Base-by-base conservation (phyloP, 2,113 vertebrate species). In the Ciconia stormi region DNA sequence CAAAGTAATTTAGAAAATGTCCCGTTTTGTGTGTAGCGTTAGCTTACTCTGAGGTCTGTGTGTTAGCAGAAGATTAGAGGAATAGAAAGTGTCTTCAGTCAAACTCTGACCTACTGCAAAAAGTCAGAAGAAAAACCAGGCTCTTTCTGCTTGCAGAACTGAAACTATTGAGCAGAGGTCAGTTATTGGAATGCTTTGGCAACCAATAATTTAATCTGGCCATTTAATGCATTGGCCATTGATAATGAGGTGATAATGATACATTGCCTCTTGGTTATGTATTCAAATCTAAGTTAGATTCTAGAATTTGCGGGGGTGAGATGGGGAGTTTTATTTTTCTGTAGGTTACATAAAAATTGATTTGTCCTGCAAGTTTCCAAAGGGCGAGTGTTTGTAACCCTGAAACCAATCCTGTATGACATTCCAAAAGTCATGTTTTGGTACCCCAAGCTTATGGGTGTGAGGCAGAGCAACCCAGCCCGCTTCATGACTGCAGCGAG, bases 101-200 rank as follows among this genome's bases (percentile, higher is more conserved):
- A 80, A 83, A 78, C 85, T 90, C 59, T 95, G 92, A 70, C 82
- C 90, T 73, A 42, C 55, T 93, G 93, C 81, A 46, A 95, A 73
- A 90, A 90, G 62, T 85, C 78, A 71, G 78, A 85, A 86, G 36
- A 29, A 82, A 89, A 92, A 21, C 30, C 62, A 55, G 55, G 50
- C 63, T 83, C 67, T 22, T 38, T 73, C 25, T 73, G 21, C 27
- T 80, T 80, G 59, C 67, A 93, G 95, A 96, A 96, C 70, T 83
- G 96, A 96, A 95, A 94, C 82, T 61, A 1, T 50, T n/a, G 91
- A 67, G 73, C 61, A 69, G 87, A 91, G 95, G 81, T 94, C 66
- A 29, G 47, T 72, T 85, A 20, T 42, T 6, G 12, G 40, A 55
- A 34, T 17, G 1, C 36, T 61, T 38, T 44, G 63, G 30, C 62